Evolutionary conservation across 1,140 invertebrate genomes (phyloP), one percentile per base, ranked within the genome.

Genomic region (Drosophila nigrodunni): DNA sequence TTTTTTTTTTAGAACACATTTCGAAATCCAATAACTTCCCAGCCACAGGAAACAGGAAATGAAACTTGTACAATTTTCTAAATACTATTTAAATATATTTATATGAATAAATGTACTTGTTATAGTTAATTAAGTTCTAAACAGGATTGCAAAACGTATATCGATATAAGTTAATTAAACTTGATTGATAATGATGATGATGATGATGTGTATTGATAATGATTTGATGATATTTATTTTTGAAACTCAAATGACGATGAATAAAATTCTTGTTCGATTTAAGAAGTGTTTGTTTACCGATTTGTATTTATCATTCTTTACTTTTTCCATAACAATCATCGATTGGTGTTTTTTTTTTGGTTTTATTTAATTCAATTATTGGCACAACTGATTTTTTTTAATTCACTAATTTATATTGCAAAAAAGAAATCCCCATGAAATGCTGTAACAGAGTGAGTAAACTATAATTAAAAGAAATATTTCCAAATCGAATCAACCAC

Each of bases 381-480:
- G 49, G 60, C 49, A 64, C 30, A 1, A 30, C 18, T 21, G 18
- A 62, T 71, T 71, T 55, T 34, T 69, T 68, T 67, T 54, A 15
- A 67, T 73, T 67, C 35, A 69, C 49, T 47, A 69, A 69, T 57
- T 37, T 69, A 67, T 73, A 64, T 62, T 60, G 58, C 65, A 69
- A 74, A 69, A 74, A 72, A 57, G 35, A 66, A 57, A 30, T 43
- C n/a, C 37, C 64, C 71, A 59, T 61, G 57, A 68, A 13, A 75
- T 59, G 73, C 59, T 61, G 61, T 60, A 41, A 76, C 74, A 60
- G 61, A 76, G 74, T 76, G 74, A 76, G 74, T 76, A 76, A 76
- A 71, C 59, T 58, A 69, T 68, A 59, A 59, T 57, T 2, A 39
- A 39, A 37, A 37, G 3, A n/a, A 43, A 43, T 6, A n/a, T n/a